Conservation (phyloP, 2,113 vertebrate genomes). For the Chaenocephalus aceratus region DNA sequence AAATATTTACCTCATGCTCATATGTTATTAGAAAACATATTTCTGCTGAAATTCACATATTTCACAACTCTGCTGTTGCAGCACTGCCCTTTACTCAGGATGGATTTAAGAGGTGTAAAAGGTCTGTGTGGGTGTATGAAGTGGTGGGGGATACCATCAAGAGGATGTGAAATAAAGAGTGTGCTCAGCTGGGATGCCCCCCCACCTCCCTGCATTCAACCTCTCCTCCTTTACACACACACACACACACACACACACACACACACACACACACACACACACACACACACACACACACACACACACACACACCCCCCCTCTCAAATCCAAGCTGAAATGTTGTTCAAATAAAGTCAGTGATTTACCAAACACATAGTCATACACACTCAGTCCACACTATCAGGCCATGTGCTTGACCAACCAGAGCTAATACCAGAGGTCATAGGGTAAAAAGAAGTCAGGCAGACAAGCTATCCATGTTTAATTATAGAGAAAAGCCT, state of each 20-base stretch:
- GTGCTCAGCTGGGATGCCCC: conserved; percentile 80
- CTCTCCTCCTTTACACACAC: conserved; percentile 38
- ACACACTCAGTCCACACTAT: conserved; percentile 42
- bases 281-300: conserved; percentile 61
- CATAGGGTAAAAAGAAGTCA: conserved; percentile 21
- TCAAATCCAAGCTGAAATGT: conserved; percentile 47
- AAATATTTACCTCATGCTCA: background rate
- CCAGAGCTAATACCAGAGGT: conserved; percentile 41
- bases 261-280: conserved; percentile 42
- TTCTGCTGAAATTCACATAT: background rate
- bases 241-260: conserved; percentile 46
- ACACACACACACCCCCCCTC: conserved; percentile 62
- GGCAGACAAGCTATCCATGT: background rate
- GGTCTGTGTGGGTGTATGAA: conserved; percentile 47
- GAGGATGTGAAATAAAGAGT: conserved; percentile 84
- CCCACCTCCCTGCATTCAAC: conserved; percentile 3
- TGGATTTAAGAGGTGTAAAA: conserved; percentile 60
- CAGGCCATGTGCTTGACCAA: conserved; percentile 53
- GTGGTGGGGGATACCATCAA: conserved; percentile 61
- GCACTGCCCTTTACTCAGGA: conserved; percentile 7
- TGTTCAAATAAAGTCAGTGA: conserved; percentile 77
- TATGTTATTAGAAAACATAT: background rate
- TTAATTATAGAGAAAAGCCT: background rate
- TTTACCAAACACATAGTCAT: conserved; percentile 68
- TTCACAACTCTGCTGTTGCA: background rate